These are phyloP conservation scores for Glossophaga mutica DNA, from an alignment of 2,797 vertebrate species.

Conservation along the genomic window DNA sequence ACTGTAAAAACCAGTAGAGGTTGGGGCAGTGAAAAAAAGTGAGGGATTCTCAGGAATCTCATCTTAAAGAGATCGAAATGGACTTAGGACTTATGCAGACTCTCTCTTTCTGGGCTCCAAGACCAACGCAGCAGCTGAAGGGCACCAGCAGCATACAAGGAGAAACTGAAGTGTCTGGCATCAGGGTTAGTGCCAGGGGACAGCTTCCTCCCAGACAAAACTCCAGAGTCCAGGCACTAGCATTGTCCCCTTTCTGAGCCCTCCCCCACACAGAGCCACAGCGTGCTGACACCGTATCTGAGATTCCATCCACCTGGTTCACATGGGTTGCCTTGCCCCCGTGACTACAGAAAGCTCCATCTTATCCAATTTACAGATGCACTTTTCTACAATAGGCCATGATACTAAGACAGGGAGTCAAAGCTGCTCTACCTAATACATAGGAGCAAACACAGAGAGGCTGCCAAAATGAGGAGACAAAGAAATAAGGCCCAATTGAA, in stretches of 20 bases:
- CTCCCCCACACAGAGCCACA: background rate
- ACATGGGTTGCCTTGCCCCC: background rate
- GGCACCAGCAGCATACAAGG: background rate
- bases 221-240: background rate
- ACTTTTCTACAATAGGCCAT: background rate
- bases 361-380: background rate
- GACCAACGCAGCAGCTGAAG: background rate
- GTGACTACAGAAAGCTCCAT: background rate
- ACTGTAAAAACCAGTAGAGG: background rate
- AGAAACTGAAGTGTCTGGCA: background rate
- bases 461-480: background rate
- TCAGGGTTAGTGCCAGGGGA: background rate
- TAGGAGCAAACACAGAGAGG: background rate
- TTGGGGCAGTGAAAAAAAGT: background rate
- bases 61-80: background rate
- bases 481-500: background rate
- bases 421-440: background rate
- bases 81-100: background rate
- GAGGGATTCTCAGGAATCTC: background rate
- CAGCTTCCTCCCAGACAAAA: background rate
- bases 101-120: background rate
- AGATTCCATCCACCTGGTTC: background rate
- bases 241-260: background rate
- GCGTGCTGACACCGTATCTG: background rate
- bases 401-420: background rate